Conservation (phyloP, 2,797 vertebrate species). For the Psittacula derbiana region DNA sequence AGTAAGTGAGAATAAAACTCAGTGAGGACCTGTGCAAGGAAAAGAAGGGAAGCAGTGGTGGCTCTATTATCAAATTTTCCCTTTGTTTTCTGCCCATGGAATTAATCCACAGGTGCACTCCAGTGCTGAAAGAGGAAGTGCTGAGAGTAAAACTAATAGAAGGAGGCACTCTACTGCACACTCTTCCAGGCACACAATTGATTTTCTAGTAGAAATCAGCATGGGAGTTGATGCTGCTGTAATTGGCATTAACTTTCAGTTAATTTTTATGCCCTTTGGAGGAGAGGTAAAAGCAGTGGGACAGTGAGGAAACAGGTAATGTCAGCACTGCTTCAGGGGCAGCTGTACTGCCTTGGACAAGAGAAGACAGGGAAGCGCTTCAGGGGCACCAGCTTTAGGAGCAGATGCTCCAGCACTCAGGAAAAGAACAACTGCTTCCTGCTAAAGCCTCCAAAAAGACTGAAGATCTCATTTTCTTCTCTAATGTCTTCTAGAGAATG, state of each 20-base stretch:
- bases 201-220: constrained; percentile 30
- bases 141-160: not conserved
- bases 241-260: constrained; percentile 39
- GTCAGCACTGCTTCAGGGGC: not conserved
- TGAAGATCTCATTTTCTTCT: not conserved
- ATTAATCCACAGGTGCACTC: not conserved
- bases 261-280: constrained; percentile 35
- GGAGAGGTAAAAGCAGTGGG: not conserved
- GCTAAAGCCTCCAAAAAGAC: not conserved
- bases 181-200: not conserved
- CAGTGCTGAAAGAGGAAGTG: not conserved
- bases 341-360: rapidly evolving
- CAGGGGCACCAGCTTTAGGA: not conserved
- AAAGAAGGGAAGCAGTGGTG: not conserved
- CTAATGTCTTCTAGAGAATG: not conserved
- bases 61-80: not conserved
- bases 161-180: not conserved
- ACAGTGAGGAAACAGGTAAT: not conserved
- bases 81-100: not conserved
- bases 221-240: not conserved
- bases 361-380: not conserved
- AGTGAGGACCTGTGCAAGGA: not conserved
- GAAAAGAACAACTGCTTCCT: not conserved
- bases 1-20: not conserved
- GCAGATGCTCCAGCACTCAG: not conserved